Conservation (phyloP, 2,888 invertebrate genomes). For the Hypena proboscidalis region DNA sequence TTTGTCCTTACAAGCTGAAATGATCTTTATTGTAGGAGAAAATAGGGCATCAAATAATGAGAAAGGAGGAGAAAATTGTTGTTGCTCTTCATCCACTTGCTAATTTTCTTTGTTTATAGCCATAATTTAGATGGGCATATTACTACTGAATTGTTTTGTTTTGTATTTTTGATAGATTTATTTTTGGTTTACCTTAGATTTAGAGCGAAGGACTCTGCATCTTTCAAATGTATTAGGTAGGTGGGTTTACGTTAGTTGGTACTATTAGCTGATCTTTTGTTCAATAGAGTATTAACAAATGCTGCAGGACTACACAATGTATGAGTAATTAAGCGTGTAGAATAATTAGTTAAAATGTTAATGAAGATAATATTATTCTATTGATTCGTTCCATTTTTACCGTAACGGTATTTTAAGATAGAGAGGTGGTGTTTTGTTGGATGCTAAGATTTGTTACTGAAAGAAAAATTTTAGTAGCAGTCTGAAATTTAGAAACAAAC, state of each 20-base stretch:
- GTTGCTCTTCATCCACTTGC: conserved; percentile 38
- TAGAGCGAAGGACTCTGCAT: too few species aligned
- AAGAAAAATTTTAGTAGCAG: conserved; percentile 13
- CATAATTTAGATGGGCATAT: conserved; percentile 49
- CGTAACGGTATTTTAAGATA: not conserved
- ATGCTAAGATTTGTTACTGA: not conserved
- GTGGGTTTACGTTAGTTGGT: too few species aligned
- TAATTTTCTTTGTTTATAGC: conserved; percentile 61
- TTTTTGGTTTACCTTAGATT: conserved; percentile 15
- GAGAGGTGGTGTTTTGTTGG: conserved; percentile 16
- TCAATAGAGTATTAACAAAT: too few species aligned
- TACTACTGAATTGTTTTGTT: conserved; percentile 34
- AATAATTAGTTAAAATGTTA: conserved; percentile 47
- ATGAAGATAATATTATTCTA: conserved; percentile 46
- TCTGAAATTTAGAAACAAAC: too few species aligned
- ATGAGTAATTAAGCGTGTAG: too few species aligned
- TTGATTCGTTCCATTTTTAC: conserved; percentile 18
- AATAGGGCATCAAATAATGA: conserved; percentile 36
- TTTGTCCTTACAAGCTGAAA: conserved; percentile 42
- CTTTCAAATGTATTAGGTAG: too few species aligned
- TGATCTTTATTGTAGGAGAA: conserved; percentile 29
- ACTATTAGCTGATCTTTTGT: too few species aligned
- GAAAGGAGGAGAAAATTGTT: conserved; percentile 22
- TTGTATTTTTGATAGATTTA: conserved; percentile 29
- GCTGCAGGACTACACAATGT: too few species aligned